phyloP scores from a whole-genome alignment of 2,113 vertebrate genomes.

The Trematomus loennbergii region DNA sequence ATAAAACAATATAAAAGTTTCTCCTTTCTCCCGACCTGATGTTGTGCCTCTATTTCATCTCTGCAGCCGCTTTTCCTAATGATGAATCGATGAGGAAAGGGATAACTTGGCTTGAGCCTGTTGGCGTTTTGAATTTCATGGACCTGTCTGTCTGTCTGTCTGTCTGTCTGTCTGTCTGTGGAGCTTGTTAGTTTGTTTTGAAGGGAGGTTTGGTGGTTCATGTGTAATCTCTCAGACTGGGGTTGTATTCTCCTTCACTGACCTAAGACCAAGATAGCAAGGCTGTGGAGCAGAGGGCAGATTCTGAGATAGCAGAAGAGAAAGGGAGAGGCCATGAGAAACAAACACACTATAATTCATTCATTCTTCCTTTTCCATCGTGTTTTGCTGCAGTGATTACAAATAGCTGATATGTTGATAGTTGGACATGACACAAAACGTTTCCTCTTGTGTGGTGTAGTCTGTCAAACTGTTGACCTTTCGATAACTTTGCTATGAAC shows the following conservation, averaged over 20 bases:
- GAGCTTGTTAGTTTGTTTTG: constrained; percentile 40
- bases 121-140: background rate
- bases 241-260: constrained; percentile 17
- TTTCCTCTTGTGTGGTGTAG: background rate
- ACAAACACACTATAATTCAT: background rate
- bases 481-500: background rate
- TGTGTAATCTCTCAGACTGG: constrained; percentile 3
- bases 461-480: background rate
- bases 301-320: background rate
- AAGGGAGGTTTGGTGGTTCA: background rate
- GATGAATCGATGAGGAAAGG: background rate
- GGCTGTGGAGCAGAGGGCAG: constrained; percentile 2
- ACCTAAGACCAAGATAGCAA: constrained; percentile 20
- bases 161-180: background rate
- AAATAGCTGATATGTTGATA: background rate
- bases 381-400: background rate
- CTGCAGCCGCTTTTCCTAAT: background rate
- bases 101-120: background rate
- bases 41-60: background rate
- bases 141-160: background rate
- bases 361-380: background rate
- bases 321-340: background rate
- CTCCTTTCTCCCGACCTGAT: background rate
- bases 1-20: background rate
- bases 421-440: background rate